Evolutionary conservation across 2,888 invertebrate species (phyloP).

Genomic region (Coronaproctus castanopsis): DNA sequence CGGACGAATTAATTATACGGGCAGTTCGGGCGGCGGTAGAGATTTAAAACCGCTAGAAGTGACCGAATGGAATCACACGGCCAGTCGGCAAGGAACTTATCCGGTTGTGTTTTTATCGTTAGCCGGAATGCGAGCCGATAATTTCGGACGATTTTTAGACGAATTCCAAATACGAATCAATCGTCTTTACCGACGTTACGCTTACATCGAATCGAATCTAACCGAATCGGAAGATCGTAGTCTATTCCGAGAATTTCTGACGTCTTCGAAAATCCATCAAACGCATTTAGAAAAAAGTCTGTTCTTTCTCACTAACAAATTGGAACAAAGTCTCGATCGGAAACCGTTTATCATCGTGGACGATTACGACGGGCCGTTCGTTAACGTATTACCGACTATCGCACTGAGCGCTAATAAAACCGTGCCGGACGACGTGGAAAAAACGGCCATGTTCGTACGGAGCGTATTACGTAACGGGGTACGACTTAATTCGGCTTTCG

Average conservation of each 20-base stretch:
- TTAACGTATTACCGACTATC: not conserved
- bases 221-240: not conserved
- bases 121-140: not conserved
- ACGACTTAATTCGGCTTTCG: not conserved
- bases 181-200: not conserved
- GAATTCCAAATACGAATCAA: not conserved
- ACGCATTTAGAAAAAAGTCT: not conserved
- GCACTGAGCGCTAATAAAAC: not conserved
- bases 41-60: not conserved
- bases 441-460: not conserved
- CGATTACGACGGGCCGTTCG: not conserved
- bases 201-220: not conserved
- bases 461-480: not conserved
- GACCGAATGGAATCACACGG: not conserved
- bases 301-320: not conserved
- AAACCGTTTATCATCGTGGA: not conserved
- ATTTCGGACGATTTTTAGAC: not conserved
- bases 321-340: not conserved
- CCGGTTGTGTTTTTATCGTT: not conserved
- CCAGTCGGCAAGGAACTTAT: not conserved
- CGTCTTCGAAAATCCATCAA: not conserved
- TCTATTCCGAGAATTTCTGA: not conserved
- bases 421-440: not conserved
- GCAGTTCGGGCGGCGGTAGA: not conserved
- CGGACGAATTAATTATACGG: not conserved